Evolutionary conservation across 1,140 invertebrate species (phyloP), one percentile per base, ranked within the genome.

Genomic region (Drosophila burlai): DNA sequence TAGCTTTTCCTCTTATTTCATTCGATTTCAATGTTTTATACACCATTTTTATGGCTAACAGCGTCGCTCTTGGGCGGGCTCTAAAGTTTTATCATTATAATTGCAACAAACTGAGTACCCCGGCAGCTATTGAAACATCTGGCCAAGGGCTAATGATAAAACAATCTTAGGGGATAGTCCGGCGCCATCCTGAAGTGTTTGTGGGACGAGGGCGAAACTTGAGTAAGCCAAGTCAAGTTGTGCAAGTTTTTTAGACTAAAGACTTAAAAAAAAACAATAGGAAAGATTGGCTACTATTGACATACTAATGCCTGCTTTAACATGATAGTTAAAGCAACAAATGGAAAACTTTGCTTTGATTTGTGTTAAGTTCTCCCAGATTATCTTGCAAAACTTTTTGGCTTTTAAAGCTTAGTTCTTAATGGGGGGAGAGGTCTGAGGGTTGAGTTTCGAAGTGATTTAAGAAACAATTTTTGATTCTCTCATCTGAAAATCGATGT

Each of bases 51-150:
- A 60, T 38, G 42, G 47, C 47, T 7, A 34, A 43, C 38, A 38
- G 38, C 40, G 6, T 45, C 4, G 40, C 60, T 52, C 38, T 15
- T 29, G 38, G 54, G 29, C 26, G 24, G 38, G 47, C 66, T 49
- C 42, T 42, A 46, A 77, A 66, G 63, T 77, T 77, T 76, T 76
- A 77, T 77, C 62, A 59, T 60, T 67, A 76, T 77, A 77, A 76
- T 76, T 77, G 73, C 73, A 47, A 55, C 54, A 24, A 50, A 45
- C 50, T 36, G 38, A 34, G 16, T 42, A 73, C 52, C 63, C 24
- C 7, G 21, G 52, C 42, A 54, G 52, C 60, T 43, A 76, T 65
- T 67, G 54, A 54, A 76, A 49, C 73, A 68, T 52, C 75, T 77
- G 63, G 63, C 57, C 54, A 36, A 49, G 47, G 34, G 64, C 64